Percentiles rank a stretch among this genome's conserved stretches.
Conservation (phyloP, 2,797 vertebrate species). For the Platalea minor region DNA sequence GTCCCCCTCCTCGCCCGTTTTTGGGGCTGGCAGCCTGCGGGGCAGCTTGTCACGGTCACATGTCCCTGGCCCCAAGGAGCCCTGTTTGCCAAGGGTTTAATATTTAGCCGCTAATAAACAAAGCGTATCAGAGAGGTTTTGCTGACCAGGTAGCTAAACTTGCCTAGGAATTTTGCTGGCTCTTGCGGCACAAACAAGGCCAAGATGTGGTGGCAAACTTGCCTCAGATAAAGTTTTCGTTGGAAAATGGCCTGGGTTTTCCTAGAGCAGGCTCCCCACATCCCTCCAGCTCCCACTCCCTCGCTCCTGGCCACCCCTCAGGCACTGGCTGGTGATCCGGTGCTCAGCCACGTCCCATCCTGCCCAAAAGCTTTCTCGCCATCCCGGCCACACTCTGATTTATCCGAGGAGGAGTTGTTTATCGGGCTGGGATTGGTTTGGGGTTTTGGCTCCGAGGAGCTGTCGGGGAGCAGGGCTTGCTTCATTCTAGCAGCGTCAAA, state of each 20-base stretch:
- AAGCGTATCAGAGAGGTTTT: not conserved
- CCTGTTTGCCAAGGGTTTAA: conserved; percentile 57
- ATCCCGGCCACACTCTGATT: not conserved
- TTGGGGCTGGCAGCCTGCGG: rapidly evolving
- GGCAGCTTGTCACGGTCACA: not conserved
- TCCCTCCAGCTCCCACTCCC: not conserved
- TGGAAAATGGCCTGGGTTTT: not conserved
- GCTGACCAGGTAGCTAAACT: not conserved
- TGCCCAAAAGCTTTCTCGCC: not conserved
- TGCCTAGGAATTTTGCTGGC: not conserved
- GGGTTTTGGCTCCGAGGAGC: not conserved
- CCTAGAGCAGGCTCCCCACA: not conserved
- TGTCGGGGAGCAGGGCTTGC: not conserved
- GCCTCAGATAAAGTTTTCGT: not conserved
- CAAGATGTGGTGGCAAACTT: not conserved
- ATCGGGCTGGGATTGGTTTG: not conserved
- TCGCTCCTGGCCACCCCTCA: not conserved
- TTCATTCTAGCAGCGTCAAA: not conserved
- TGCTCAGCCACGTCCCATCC: not conserved
- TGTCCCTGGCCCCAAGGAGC: not conserved
- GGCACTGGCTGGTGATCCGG: not conserved
- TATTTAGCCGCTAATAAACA: conserved; percentile 56
- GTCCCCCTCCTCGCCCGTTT: not conserved
- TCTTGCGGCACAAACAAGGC: not conserved
- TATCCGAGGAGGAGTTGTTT: not conserved